Evolutionary conservation across 2,888 invertebrate species (phyloP), one percentile per base, ranked within the genome.

Genomic region (Eupithecia pulchellata): DNA sequence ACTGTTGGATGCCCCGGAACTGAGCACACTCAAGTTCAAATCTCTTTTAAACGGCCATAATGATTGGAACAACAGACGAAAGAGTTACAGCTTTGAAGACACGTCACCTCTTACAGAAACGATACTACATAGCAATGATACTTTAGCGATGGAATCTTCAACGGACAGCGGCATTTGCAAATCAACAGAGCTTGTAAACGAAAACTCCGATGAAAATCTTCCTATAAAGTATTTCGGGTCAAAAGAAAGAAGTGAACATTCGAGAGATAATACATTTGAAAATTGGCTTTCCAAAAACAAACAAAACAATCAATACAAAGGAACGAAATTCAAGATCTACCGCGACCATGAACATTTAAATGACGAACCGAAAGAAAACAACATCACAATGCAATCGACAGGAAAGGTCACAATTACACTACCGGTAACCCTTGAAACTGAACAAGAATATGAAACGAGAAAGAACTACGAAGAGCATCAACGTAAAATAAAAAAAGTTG

Each of bases 111-210:
- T 89, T 52, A 86, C 87, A 74, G 90, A 91, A 82, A 86, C 80
- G 57, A 86, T 86, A 62, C 77, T 85, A 66, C 86, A 89, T 72
- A 86, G 83, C 72, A 95, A 93, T 78, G 94, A 92, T 70, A 94
- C 93, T 76, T 86, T 94, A 74, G 94, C 95, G 2, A 96, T 96
- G 82, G 97, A 97, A 84, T 96, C 96, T n/a, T 97, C 97, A 4
- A 97, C 97, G 2, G 97, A 97, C 79, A 97, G 97, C 81, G 97
- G 97, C 0, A 95, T 97, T 79, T 97, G 97, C 75, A 95, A 96
- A 81, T 97, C 97, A 0, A 95, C 96, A 27, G 97, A 97, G 90
- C 90, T 96, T 60, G 95, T 96, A 2, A 91, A 91, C 73, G 91
- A 91, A 68, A 80, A 86, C 69, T 69, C 80, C 30, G 87, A 91